These are phyloP conservation scores for Pristionchus arcanus DNA, from an alignment of 2,888 invertebrate genomes.

Conservation along the genomic window DNA sequence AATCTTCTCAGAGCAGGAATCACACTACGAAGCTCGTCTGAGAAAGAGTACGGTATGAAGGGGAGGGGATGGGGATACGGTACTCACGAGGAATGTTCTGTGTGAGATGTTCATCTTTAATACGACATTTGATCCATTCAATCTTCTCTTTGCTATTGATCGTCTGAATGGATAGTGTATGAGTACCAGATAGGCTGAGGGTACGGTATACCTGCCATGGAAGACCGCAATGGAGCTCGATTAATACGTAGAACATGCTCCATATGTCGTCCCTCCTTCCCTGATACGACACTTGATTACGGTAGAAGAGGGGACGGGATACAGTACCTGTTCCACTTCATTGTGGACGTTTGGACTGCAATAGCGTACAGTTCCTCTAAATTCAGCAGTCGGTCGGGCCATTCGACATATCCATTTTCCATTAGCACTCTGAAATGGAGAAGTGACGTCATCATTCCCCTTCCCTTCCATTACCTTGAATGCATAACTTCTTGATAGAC, in stretches of 20 bases:
- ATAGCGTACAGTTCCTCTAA: constrained; percentile 75
- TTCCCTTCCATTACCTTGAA: constrained; percentile 1
- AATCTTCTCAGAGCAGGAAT: constrained; percentile 48
- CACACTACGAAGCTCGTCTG: constrained; percentile 27
- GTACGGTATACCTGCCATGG: constrained; percentile 68
- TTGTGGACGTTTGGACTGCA: constrained; percentile 71
- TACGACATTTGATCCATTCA: constrained; percentile 64
- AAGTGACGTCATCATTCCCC: neutral
- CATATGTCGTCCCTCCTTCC: constrained; percentile 58
- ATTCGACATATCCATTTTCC: constrained; percentile 65
- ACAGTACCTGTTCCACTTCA: constrained; percentile 67
- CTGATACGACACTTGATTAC: neutral
- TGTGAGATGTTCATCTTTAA: constrained; percentile 63
- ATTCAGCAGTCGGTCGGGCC: constrained; percentile 72
- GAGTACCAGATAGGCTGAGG: neutral
- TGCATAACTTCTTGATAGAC: constrained; percentile 66
- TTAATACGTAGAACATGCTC: constrained; percentile 64
- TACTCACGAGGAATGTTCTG: constrained; percentile 66
- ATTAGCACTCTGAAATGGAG: constrained; percentile 14
- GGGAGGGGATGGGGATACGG: neutral
- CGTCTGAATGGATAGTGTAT: constrained; percentile 12
- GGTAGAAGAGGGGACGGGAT: neutral
- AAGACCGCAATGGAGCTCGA: constrained; percentile 83
- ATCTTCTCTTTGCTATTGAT: constrained; percentile 63
- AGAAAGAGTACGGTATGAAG: constrained; percentile 21